These are phyloP conservation scores for Drosophila melanogaster DNA, from an alignment of 1,140 invertebrate genomes.

Conservation along the genomic window Release_6_plus_ISO1_MT NC_004354.4:3975501-3976000, in stretches of 20 bases:
- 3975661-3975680: not conserved
- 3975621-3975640: too few species aligned
- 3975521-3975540: constrained; percentile 56
- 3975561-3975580: not conserved
- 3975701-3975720: constrained; percentile 29
- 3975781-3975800: not conserved
- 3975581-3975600: too few species aligned
- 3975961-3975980: constrained; percentile 15
- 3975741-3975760: not conserved
- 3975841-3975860: constrained; percentile 71
- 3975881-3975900: constrained; percentile 50
- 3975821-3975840: constrained; percentile 56
- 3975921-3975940: constrained; percentile 68
- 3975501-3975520: constrained; percentile 69
- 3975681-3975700: constrained; percentile 35
- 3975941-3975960: constrained; percentile 52
- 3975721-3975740: constrained; percentile 3
- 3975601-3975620: too few species aligned
- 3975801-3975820: constrained; percentile 8
- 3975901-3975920: constrained; percentile 70
- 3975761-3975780: not conserved
- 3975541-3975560: constrained; percentile 7
- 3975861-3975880: constrained; percentile 52
- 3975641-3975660: too few species aligned
- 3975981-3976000: constrained; percentile 57